These are phyloP conservation scores for Phalanger gymnotis DNA, from an alignment of 2,797 vertebrate genomes.

Conservation along the genomic window DNA sequence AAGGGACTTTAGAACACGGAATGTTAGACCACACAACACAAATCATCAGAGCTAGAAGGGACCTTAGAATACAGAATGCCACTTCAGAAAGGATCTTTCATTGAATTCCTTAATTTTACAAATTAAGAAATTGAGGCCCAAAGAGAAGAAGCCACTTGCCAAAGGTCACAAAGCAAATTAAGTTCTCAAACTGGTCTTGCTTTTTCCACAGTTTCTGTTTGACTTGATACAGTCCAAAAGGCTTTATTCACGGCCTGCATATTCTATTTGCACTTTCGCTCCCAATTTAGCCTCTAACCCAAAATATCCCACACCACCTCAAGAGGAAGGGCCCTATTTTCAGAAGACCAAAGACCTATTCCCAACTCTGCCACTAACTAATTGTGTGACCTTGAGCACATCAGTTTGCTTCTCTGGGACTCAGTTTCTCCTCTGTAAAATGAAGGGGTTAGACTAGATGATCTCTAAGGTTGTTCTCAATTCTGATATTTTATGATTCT, in stretches of 20 bases:
- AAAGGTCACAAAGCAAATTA: neutral
- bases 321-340: neutral
- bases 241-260: neutral
- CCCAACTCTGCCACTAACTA: neutral
- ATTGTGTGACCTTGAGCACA: neutral
- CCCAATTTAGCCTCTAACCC: neutral
- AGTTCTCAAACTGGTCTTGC: neutral
- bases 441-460: neutral
- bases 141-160: neutral
- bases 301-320: neutral
- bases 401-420: neutral
- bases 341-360: neutral
- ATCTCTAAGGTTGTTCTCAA: neutral
- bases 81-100: neutral
- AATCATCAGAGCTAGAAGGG: neutral
- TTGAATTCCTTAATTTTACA: neutral
- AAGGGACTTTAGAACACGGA: neutral
- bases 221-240: neutral
- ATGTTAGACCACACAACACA: neutral
- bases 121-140: neutral
- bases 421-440: neutral
- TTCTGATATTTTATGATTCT: neutral
- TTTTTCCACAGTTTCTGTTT: neutral
- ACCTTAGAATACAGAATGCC: neutral
- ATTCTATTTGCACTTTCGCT: neutral